A percentile compares a stretch with the other conserved stretches of the same genome.
phyloP scores from a whole-genome alignment of 2,888 invertebrate species.

The Ormyrus nitidulus region DNA sequence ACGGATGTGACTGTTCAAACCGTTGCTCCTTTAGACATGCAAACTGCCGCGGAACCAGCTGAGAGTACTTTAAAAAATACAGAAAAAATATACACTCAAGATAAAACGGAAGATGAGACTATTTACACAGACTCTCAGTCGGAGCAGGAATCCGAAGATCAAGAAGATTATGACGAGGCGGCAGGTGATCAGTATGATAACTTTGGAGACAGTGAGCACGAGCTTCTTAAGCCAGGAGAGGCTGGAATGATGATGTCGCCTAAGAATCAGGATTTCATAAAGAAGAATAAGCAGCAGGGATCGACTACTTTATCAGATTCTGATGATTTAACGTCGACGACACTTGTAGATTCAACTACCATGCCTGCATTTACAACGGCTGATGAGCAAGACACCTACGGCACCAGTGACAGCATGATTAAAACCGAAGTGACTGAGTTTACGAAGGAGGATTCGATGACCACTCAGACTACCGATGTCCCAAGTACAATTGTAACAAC shows the following conservation, averaged over 20 bases:
- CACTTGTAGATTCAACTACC: slow-evolving; percentile 15
- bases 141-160: slow-evolving; percentile 51
- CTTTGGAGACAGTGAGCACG: slow-evolving; percentile 65
- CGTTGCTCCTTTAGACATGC: slow-evolving; percentile 32
- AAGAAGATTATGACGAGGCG: slow-evolving; percentile 60
- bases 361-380: slow-evolving; percentile 6
- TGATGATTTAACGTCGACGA: slow-evolving; percentile 31
- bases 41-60: neutral
- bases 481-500: slow-evolving; percentile 39
- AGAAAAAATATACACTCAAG: slow-evolving; percentile 7
- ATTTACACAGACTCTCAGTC: slow-evolving; percentile 58
- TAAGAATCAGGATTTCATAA: slow-evolving; percentile 42
- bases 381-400: slow-evolving; percentile 10
- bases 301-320: slow-evolving; percentile 12
- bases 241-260: slow-evolving; percentile 67
- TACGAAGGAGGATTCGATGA: slow-evolving; percentile 7
- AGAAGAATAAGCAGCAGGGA: slow-evolving; percentile 18
- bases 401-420: slow-evolving; percentile 38
- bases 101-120: slow-evolving; percentile 56
- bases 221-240: slow-evolving; percentile 68
- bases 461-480: slow-evolving; percentile 34
- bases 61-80: slow-evolving; percentile 22
- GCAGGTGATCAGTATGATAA: slow-evolving; percentile 64
- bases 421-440: slow-evolving; percentile 8
- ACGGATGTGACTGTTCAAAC: slow-evolving; percentile 28